Base-by-base conservation (phyloP, 2,888 invertebrate genomes). In the Lutraria lutraria region DNA sequence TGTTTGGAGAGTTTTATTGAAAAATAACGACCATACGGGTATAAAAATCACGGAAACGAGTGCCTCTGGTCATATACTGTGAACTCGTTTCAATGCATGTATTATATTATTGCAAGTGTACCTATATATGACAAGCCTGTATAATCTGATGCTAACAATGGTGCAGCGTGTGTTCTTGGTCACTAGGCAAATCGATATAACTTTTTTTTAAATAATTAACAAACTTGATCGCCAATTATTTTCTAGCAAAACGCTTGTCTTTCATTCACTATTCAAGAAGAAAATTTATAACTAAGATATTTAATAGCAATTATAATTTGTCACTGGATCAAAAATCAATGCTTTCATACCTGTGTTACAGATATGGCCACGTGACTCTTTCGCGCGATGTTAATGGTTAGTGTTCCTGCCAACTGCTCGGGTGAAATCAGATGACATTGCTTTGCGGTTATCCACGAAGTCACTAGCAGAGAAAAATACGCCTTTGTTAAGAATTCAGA, bases 301-400 rank as follows among this genome's bases (percentile, higher is more conserved):
- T 76, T 31, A 19, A 76, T 76, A 76, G 76, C 76, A 76, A 76
- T 76, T 76, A 76, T 31, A 76, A 19, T 76, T 76, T 76, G 76
- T 76, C 76, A 76, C 76, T 34, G 76, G 34, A 76, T 76, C 76
- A 76, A 76, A 76, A 76, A 76, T 76, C 76, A 76, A 76, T 76
- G 76, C 19, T 0, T 19, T 34, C 34, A 34, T 76, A 76, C 76
- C 76, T 76, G 76, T 76, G 25, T 31, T 12, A 76, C 76, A 31
- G 76, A 2, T 19, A 6, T 19, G 19, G 19, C 31, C 76, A 76
- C 76, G 76, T 76, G 76, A 76, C 76, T 15, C 8, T 21, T 76
- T 76, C 76, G 34, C 19, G 76, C 31, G 76, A 13, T 31, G 16
- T 34, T 76, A 76, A 31, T 76, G 76, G 76, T 19, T 76, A 31